Evolutionary conservation across 2,888 invertebrate species (phyloP).

Genomic region (Leucozona laternaria): DNA sequence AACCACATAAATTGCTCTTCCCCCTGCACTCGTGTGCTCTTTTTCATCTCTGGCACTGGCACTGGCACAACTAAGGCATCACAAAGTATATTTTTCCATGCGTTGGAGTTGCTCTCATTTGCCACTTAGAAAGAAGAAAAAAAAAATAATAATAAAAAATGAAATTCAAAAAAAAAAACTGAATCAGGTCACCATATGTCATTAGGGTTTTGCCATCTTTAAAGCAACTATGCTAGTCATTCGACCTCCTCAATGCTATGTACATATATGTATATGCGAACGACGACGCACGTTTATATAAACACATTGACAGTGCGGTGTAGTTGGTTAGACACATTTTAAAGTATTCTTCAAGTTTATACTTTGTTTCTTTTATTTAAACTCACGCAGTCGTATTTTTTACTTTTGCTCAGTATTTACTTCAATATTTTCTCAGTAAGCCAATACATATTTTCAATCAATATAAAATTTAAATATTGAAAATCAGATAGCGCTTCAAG

Average conservation of each 20-base stretch:
- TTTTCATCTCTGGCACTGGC: conserved; percentile 28
- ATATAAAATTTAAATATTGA: too few species aligned
- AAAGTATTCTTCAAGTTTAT: neutral
- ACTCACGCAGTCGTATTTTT: too few species aligned
- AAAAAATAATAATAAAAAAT: conserved; percentile 29
- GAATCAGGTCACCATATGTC: conserved; percentile 68
- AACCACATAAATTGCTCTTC: conserved; percentile 56
- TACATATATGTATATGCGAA: neutral
- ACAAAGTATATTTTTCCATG: conserved; percentile 58
- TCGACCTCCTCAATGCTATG: conserved; percentile 36
- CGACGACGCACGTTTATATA: neutral
- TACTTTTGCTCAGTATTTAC: too few species aligned
- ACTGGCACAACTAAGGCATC: conserved; percentile 46
- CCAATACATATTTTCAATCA: too few species aligned
- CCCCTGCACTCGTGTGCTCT: neutral
- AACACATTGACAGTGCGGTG: neutral
- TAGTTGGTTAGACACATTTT: conserved; percentile 7
- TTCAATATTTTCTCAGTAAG: too few species aligned
- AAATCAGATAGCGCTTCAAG: too few species aligned
- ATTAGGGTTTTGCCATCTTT: conserved; percentile 42
- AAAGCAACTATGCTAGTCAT: conserved; percentile 39
- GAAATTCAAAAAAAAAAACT: conserved; percentile 10
- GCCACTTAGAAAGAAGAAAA: conserved; percentile 51
- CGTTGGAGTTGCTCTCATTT: conserved; percentile 71
- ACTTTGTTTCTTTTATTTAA: neutral